These are phyloP conservation scores for Orius insidiosus DNA, from an alignment of 1,140 invertebrate species.

Conservation along the genomic window DNA sequence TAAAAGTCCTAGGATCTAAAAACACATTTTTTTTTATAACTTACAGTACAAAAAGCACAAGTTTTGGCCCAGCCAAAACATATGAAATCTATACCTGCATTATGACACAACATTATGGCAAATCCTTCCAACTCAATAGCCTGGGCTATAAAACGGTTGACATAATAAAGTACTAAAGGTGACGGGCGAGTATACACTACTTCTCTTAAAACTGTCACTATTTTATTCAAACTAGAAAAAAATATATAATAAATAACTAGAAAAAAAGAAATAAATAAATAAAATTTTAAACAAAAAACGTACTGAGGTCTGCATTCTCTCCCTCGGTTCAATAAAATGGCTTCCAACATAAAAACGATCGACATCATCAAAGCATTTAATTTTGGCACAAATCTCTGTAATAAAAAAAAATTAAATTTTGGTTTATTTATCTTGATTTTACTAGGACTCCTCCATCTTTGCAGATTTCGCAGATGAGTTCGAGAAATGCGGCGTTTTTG, in stretches of 20 bases:
- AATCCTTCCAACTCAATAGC: not conserved
- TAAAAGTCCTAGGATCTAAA: too few relatives aligned
- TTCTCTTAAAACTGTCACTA: constrained; percentile 5
- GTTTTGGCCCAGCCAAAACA: too few relatives aligned
- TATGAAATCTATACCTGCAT: not conserved
- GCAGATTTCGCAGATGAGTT: constrained; percentile 5
- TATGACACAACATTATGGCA: constrained; percentile 5
- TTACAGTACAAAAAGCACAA: too few relatives aligned
- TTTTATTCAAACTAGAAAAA: not conserved
- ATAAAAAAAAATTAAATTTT: too few relatives aligned
- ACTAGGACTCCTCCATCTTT: constrained; percentile 4
- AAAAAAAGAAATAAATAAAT: too few relatives aligned
- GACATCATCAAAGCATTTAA: constrained; percentile 2
- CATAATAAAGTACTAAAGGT: not conserved
- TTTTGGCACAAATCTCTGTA: not conserved
- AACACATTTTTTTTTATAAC: too few relatives aligned
- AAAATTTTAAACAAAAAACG: too few relatives aligned
- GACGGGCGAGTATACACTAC: not conserved
- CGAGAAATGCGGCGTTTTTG: constrained; percentile 3
- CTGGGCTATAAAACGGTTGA: constrained; percentile 1
- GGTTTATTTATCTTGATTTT: too few relatives aligned
- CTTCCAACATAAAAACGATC: not conserved
- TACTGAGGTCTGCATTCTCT: too few relatives aligned
- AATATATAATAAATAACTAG: too few relatives aligned
- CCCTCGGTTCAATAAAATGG: too few relatives aligned